Base-by-base conservation (phyloP, 2,888 invertebrate species). In the Hypercompe scribonia region DNA sequence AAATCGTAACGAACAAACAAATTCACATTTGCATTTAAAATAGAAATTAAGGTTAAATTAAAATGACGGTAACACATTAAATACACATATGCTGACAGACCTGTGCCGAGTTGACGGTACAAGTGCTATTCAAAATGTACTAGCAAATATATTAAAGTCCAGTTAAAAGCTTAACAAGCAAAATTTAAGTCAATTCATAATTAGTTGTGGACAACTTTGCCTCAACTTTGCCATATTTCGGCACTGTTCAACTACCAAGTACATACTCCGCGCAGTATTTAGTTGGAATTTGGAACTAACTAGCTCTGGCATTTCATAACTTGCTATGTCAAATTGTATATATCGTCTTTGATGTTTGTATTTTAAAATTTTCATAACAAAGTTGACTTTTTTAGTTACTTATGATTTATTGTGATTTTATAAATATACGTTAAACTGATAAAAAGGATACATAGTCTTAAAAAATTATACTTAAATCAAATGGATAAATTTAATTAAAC, bases 141-240 rank as follows among this genome's bases (percentile, higher is more conserved):
- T 58, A 68, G 18, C 54, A 54, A 0, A 54, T 54, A 54, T 24
- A 50, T 50, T 10, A 24, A 46, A 50, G 50, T 15, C 54, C 5
- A 15, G 34, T 28, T 13, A 36, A 18, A 21, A 36, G 54, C 3
- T 58, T 58, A 68, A 68, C 58, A 3, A 68, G 68, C 34, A 58
- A 39, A 68, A 39, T 68, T 68, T 15, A 28, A 36, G 24, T 36
- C 28, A 61, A 61, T 58, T 39, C n/a, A 18, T 68, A 68, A 68
- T 39, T 68, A 39, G 58, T 39, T 54, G n/a, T 21, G 13, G n/a
- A 28, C 39, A 68, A 68, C 39, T 61, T 36, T 24, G 58, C 13
- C 39, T 36, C 39, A 68, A 68, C 39, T 61, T 36, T 24, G 58
- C 13, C 39, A 28, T 31, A 68, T 36, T 68, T 68, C 36, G 58